A percentile compares a stretch with the other conserved stretches of the same genome.
Conservation (phyloP, 2,797 vertebrate genomes). For the Sphenodon punctatus region DNA sequence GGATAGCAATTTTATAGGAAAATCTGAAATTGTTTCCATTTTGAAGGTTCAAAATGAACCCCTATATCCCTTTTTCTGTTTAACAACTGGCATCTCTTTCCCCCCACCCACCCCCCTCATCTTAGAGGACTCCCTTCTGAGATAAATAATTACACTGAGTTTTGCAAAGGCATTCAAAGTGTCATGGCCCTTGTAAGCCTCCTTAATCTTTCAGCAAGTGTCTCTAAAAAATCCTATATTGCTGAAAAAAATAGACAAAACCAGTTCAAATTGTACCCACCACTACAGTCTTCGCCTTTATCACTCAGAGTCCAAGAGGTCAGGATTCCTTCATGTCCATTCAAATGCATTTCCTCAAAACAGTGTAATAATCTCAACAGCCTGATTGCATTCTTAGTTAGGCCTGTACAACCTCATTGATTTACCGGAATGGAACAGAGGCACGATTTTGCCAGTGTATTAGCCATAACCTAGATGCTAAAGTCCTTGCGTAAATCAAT, state of each 20-base stretch:
- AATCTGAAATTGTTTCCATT: neutral
- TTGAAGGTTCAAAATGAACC: neutral
- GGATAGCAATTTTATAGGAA: neutral
- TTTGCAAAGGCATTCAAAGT: neutral
- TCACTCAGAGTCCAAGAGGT: neutral
- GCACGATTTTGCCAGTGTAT: neutral
- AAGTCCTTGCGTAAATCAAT: neutral
- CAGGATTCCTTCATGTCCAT: neutral
- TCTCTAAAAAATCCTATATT: constrained; percentile 39
- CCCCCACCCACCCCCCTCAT: constrained; percentile 14
- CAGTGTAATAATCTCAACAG: neutral
- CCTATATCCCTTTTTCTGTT: neutral
- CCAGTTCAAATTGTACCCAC: neutral
- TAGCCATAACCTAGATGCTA: neutral
- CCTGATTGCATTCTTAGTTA: too few species aligned
- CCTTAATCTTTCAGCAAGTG: neutral
- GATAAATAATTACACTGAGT: neutral
- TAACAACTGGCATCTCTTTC: neutral
- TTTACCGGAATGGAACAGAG: neutral
- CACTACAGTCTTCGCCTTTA: neutral
- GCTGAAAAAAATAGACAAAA: constrained; percentile 9
- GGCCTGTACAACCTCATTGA: neutral
- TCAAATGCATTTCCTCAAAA: neutral
- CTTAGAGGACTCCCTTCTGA: neutral
- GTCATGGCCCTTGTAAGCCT: neutral